Percentiles rank a stretch among this genome's conserved stretches.
Evolutionary conservation across 2,797 vertebrate species (phyloP).

Genomic region (Tauraco hartlaubi): DNA sequence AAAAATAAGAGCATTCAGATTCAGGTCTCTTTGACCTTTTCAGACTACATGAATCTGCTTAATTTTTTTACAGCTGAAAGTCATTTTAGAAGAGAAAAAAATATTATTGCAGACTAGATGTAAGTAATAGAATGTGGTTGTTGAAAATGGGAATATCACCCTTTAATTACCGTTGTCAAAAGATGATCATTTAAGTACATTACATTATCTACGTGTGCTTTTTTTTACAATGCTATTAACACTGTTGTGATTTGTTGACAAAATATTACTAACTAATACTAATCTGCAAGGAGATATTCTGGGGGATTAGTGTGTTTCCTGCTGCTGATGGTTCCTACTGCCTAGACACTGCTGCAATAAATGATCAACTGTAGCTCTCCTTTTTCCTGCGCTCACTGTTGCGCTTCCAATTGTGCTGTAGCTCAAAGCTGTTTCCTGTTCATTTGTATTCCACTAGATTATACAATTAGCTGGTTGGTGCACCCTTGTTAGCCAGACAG

Average conservation of each 20-base stretch:
- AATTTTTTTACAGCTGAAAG: conserved; percentile 27
- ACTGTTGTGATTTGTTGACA: not conserved
- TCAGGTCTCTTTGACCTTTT: conserved; percentile 55
- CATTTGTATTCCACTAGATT: conserved; percentile 13
- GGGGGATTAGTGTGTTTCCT: not conserved
- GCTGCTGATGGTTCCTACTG: not conserved
- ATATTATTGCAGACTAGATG: not conserved
- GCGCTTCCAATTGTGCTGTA: not conserved
- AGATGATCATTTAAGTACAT: not conserved
- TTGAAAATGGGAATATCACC: conserved; percentile 6
- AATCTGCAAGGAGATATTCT: not conserved
- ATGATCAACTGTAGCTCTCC: not conserved
- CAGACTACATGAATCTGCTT: conserved; percentile 57
- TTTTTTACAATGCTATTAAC: not conserved
- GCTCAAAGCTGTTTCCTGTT: not conserved
- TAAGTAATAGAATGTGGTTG: conserved; percentile 5
- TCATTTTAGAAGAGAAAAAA: conserved; percentile 26
- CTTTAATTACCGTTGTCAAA: conserved; percentile 27
- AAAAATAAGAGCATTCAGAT: conserved; percentile 60
- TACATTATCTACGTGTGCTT: not conserved
- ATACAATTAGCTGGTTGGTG: not conserved
- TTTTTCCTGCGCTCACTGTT: not conserved
- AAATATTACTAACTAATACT: not conserved
- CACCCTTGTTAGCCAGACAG: conserved; percentile 5
- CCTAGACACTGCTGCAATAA: not conserved